These are phyloP conservation scores for Aleiodes alternator DNA, from an alignment of 2,888 invertebrate genomes.

Conservation along the genomic window DNA sequence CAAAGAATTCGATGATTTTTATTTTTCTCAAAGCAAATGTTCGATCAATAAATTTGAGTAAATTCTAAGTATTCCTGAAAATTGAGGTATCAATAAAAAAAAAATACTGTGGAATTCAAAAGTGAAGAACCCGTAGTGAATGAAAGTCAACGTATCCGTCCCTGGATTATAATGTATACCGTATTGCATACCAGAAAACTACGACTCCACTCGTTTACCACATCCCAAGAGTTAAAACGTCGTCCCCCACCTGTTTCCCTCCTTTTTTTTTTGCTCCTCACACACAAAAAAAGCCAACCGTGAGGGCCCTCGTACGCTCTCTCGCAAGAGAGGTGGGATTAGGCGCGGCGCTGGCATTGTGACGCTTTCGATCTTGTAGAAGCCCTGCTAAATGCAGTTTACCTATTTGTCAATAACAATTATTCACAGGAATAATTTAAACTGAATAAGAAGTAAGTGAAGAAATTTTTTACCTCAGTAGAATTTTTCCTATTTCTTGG, in stretches of 20 bases:
- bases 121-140: not conserved
- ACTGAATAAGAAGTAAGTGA: not conserved
- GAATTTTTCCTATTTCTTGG: conserved; percentile 10
- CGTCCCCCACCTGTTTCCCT: conserved; percentile 41
- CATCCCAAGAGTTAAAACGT: conserved; percentile 5
- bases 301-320: conserved; percentile 18
- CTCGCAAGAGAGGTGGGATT: conserved; percentile 24
- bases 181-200: conserved; percentile 37
- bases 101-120: not conserved
- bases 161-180: conserved; percentile 35
- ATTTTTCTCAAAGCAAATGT: too few relatives aligned
- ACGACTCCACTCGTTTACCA: conserved; percentile 28
- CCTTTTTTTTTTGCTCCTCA: not conserved
- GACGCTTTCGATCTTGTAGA: conserved; percentile 2
- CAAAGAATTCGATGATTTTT: too few relatives aligned
- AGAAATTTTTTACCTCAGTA: conserved; percentile 41
- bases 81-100: too few relatives aligned
- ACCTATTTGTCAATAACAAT: conserved; percentile 15
- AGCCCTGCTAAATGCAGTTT: not conserved
- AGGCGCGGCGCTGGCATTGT: conserved; percentile 39
- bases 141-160: conserved; percentile 28
- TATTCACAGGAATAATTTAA: too few relatives aligned
- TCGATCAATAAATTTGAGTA: too few relatives aligned
- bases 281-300: conserved; percentile 24
- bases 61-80: too few relatives aligned